phyloP scores from a whole-genome alignment of 1,140 invertebrate species.

The Pseudomyrmex dendroicus region DNA sequence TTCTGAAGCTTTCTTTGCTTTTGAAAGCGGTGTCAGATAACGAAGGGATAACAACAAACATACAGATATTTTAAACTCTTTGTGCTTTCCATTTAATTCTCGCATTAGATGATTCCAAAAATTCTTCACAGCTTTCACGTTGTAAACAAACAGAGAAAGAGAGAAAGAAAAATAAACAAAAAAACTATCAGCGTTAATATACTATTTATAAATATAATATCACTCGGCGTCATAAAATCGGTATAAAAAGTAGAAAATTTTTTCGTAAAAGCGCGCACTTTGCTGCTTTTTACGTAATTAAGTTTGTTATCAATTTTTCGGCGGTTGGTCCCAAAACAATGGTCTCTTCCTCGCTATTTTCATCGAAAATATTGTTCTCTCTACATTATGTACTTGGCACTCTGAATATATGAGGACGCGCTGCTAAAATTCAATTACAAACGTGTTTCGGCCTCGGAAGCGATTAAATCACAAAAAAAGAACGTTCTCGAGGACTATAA shows the following conservation, averaged over 20 bases:
- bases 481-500: conserved; percentile 42
- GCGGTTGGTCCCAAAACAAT: conserved; percentile 5
- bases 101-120: background rate
- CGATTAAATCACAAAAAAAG: conserved; percentile 41
- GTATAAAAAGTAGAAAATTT: background rate
- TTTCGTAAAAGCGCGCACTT: background rate
- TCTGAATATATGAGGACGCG: conserved; percentile 29
- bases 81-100: background rate
- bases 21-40: conserved; percentile 15
- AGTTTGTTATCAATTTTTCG: conserved; percentile 21
- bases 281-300: conserved; percentile 5
- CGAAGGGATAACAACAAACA: background rate
- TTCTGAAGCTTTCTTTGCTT: background rate
- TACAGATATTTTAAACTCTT: background rate
- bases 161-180: background rate
- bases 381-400: background rate
- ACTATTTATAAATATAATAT: background rate
- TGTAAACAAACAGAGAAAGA: too few relatives aligned
- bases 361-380: conserved; percentile 4
- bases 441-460: conserved; percentile 33
- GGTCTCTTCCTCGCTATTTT: background rate
- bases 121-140: background rate
- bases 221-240: background rate
- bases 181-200: too few relatives aligned
- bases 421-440: conserved; percentile 54